Evolutionary conservation across 2,888 invertebrate species (phyloP).

Genomic region (Frankliniella intonsa): DNA sequence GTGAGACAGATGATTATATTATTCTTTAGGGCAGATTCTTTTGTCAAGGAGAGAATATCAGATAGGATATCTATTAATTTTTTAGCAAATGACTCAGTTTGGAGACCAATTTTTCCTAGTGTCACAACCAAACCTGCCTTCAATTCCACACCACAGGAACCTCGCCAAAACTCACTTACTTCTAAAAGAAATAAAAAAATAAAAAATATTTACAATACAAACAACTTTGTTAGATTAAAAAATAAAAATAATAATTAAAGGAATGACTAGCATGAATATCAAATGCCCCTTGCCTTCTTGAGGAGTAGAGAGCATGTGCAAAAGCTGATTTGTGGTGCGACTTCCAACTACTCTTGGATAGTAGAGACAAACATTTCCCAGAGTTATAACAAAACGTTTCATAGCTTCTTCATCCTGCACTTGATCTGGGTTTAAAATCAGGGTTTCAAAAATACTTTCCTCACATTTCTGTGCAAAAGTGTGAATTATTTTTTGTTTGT

Average conservation of each 20-base stretch:
- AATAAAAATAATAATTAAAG: no score
- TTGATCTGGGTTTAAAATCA: not conserved
- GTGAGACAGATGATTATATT: conserved; percentile 63
- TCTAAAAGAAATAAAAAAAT: not conserved
- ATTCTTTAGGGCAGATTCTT: conserved; percentile 55
- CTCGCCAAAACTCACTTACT: not conserved
- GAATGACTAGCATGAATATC: not conserved
- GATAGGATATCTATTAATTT: conserved; percentile 60
- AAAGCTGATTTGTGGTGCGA: not conserved
- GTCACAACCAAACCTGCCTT: conserved; percentile 50
- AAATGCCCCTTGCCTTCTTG: not conserved
- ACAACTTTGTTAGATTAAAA: not conserved
- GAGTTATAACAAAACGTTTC: not conserved
- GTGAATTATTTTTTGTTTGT: not conserved
- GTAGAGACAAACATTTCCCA: not conserved
- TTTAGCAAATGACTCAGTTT: conserved; percentile 59
- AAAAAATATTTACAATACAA: not conserved
- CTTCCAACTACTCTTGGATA: not conserved
- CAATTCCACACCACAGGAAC: conserved; percentile 32
- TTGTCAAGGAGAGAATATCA: conserved; percentile 52
- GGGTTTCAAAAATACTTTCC: not conserved
- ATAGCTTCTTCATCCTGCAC: not conserved
- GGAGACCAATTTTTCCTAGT: conserved; percentile 59
- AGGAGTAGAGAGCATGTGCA: not conserved
- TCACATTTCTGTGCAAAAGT: not conserved